Evolutionary conservation across 1,140 invertebrate species (phyloP).

Genomic region (Macrostomum lignano): DNA sequence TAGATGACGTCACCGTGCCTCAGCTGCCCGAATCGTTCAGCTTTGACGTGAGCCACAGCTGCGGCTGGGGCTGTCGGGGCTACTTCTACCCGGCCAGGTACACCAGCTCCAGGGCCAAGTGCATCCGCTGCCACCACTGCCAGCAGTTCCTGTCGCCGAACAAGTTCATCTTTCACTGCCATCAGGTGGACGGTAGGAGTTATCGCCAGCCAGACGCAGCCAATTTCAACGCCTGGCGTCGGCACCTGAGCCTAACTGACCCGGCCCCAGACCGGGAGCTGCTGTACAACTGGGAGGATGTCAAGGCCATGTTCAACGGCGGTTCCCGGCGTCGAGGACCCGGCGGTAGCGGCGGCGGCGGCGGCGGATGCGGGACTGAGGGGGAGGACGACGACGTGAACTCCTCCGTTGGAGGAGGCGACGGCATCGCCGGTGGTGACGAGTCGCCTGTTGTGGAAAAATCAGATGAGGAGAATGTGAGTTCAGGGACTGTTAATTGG

Average conservation of each 20-base stretch:
- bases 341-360: too few relatives aligned
- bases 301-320: conserved; percentile 85
- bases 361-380: too few relatives aligned
- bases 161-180: conserved; percentile 92
- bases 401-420: too few relatives aligned
- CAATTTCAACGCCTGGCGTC: conserved; percentile 77
- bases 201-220: conserved; percentile 50
- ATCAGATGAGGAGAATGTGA: too few relatives aligned
- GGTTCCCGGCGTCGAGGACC: conserved; percentile 60
- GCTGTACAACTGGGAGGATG: conserved; percentile 41
- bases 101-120: conserved; percentile 11
- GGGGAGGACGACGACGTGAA: too few relatives aligned
- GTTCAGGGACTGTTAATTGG: too few relatives aligned
- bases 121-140: conserved; percentile 9
- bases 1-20: conserved; percentile 58
- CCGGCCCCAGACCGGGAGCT: conserved; percentile 14
- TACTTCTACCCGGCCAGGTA: conserved; percentile 51
- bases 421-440: too few relatives aligned
- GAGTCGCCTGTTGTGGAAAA: too few relatives aligned
- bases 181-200: conserved; percentile 34
- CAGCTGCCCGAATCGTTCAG: conserved; percentile 64
- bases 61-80: conserved; percentile 64
- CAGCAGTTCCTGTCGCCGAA: conserved; percentile 62
- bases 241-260: conserved; percentile 59
- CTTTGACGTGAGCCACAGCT: conserved; percentile 64